These are phyloP conservation scores for Zosterops hypoxanthus DNA, from an alignment of 2,113 vertebrate species.

Conservation along the genomic window DNA sequence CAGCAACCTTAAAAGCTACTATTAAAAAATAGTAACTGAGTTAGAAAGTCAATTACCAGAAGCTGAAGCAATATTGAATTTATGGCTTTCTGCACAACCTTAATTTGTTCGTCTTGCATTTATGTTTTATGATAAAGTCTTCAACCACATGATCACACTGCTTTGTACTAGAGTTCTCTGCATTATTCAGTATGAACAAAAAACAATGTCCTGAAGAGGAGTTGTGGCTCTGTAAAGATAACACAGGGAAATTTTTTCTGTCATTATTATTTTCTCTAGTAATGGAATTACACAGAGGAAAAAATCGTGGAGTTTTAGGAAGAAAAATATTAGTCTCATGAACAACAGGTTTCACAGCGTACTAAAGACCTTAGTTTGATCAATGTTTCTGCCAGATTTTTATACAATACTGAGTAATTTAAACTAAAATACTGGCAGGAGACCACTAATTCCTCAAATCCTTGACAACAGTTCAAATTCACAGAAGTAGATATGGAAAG, in stretches of 20 bases:
- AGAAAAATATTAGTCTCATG: not conserved
- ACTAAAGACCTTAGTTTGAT: not conserved
- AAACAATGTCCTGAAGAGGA: not conserved
- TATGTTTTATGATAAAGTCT: conserved; percentile 3
- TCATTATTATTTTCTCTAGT: not conserved
- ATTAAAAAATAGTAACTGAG: not conserved
- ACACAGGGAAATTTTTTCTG: not conserved
- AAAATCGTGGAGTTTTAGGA: not conserved
- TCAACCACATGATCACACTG: not conserved
- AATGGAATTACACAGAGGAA: not conserved
- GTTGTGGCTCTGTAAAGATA: not conserved
- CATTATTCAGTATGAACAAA: not conserved
- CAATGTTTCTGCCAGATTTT: not conserved
- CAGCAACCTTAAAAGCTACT: not conserved
- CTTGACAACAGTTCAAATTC: not conserved
- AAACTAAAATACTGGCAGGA: not conserved
- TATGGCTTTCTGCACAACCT: conserved; percentile 15
- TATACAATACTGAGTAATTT: not conserved
- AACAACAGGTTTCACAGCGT: not conserved
- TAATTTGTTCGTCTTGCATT: conserved; percentile 14
- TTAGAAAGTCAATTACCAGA: conserved; percentile 21
- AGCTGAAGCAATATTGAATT: conserved; percentile 4
- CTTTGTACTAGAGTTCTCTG: not conserved
- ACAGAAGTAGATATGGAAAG: not conserved
- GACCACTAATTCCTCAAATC: not conserved